phyloP scores from a whole-genome alignment of 2,888 invertebrate species.

The Dioctria rufipes region DNA sequence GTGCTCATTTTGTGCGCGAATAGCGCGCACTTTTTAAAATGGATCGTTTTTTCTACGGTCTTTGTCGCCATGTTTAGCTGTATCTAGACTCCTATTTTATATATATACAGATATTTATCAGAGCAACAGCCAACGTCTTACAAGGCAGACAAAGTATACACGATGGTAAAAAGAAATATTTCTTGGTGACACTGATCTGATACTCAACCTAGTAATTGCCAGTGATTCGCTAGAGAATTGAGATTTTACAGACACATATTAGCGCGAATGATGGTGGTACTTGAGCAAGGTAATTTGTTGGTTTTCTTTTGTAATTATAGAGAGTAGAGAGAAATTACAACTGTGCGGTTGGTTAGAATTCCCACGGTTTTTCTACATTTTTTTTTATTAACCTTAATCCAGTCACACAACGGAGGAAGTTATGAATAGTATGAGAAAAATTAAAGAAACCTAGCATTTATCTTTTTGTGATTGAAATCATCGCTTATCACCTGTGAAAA shows the following conservation, averaged over 20 bases:
- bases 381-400: too few relatives aligned
- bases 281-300: too few relatives aligned
- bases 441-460: too few relatives aligned
- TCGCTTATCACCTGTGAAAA: too few relatives aligned
- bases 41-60: conserved; percentile 10
- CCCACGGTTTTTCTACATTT: too few relatives aligned
- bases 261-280: conserved; percentile 14
- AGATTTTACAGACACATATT: conserved; percentile 28
- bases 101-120: neutral
- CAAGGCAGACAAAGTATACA: conserved; percentile 9
- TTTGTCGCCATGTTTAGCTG: neutral
- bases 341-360: too few relatives aligned
- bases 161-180: neutral
- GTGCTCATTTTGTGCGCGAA: conserved; percentile 29
- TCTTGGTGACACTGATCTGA: conserved; percentile 40
- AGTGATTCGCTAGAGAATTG: conserved; percentile 33
- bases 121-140: neutral
- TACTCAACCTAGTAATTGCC: conserved; percentile 37
- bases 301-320: too few relatives aligned
- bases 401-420: too few relatives aligned
- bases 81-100: neutral
- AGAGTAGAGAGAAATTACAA: too few relatives aligned
- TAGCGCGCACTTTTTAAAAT: conserved; percentile 27
- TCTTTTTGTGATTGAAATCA: too few relatives aligned
- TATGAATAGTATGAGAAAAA: too few relatives aligned